phyloP scores from a whole-genome alignment of 37 sponge, comb jelly and placozoan genomes.

The Spongilla lacustris region DNA sequence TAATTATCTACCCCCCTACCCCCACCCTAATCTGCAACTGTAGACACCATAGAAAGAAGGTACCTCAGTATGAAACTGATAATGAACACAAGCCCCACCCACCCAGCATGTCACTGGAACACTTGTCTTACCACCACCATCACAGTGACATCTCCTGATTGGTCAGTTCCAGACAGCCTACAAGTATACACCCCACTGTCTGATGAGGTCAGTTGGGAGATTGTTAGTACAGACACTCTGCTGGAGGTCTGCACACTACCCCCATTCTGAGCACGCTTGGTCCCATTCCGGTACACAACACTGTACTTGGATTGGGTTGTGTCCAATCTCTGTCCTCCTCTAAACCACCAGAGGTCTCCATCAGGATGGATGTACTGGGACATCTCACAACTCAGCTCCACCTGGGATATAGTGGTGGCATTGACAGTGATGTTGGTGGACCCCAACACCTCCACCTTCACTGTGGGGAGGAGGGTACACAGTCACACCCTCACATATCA shows the following conservation, averaged over 20 bases:
- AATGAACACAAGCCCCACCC: no score
- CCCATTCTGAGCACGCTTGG: constrained; percentile 8
- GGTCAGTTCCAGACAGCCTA: constrained; percentile 13
- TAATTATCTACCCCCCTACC: no score
- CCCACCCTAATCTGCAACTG: no score
- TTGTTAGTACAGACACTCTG: constrained; percentile 16
- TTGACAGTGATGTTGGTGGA: not conserved
- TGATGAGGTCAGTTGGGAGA: constrained; percentile 21
- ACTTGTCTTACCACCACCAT: not conserved
- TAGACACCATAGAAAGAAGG: no score
- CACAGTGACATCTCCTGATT: constrained; percentile 24
- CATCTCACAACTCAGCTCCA: constrained; percentile 52
- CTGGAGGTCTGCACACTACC: not conserved
- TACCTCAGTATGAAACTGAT: no score
- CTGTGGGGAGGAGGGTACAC: not conserved
- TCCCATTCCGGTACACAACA: constrained; percentile 9
- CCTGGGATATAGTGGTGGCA: not conserved
- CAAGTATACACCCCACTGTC: constrained; percentile 60
- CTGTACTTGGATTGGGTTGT: not conserved
- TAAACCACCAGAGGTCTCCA: constrained; percentile 32
- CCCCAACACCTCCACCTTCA: not conserved
- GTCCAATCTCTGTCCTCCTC: not conserved
- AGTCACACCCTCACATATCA: no score
- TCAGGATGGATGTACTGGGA: constrained; percentile 34
- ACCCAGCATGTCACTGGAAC: no score